A percentile compares a stretch with the other conserved stretches of the same genome.
These are phyloP conservation scores for Noctua comes DNA, from an alignment of 2,888 invertebrate genomes.

Conservation along the genomic window DNA sequence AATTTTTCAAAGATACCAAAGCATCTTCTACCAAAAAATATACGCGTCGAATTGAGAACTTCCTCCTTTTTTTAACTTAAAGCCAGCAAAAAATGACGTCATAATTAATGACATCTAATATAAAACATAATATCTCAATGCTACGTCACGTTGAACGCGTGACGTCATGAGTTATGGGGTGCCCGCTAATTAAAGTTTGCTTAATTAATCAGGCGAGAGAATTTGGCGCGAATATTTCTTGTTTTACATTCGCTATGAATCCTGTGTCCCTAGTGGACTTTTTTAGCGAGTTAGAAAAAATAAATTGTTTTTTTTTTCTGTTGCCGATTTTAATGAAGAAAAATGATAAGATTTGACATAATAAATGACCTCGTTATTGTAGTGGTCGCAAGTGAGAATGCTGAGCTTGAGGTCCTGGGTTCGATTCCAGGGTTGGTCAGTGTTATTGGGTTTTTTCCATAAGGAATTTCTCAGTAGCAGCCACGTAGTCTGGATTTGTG, in stretches of 20 bases:
- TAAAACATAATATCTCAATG: conserved; percentile 60
- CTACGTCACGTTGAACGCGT: conserved; percentile 65
- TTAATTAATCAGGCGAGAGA: conserved; percentile 78
- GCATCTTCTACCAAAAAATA: neutral
- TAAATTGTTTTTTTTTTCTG: neutral
- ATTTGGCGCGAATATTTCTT: conserved; percentile 65
- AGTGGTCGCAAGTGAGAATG: too few species aligned
- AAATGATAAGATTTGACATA: neutral
- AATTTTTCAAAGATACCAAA: neutral
- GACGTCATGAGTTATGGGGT: conserved; percentile 74
- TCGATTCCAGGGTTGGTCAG: too few species aligned
- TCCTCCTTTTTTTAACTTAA: neutral
- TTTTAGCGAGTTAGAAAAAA: conserved; percentile 34
- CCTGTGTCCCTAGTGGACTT: conserved; percentile 23
- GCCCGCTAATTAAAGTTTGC: conserved; percentile 80
- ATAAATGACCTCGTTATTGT: too few species aligned
- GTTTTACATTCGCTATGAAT: conserved; percentile 58
- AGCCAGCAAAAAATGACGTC: conserved; percentile 26
- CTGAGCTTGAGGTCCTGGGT: too few species aligned
- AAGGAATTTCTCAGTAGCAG: too few species aligned
- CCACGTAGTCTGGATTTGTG: too few species aligned
- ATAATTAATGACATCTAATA: conserved; percentile 44
- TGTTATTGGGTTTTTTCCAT: too few species aligned
- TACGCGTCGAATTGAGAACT: neutral
- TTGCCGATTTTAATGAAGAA: neutral